Conservation (phyloP, 1,140 invertebrate genomes). For the Cyclargus thomasi region DNA sequence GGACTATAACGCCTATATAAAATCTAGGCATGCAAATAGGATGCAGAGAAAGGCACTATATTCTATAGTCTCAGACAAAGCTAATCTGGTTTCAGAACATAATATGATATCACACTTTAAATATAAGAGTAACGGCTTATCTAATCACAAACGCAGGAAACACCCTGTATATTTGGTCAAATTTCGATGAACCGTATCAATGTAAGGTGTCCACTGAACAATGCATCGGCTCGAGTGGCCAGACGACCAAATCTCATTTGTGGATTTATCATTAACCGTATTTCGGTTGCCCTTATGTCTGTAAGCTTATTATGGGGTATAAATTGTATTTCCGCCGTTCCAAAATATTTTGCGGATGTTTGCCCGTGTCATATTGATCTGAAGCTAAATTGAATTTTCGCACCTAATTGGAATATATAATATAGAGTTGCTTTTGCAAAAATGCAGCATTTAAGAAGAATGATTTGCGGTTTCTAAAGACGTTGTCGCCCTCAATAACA, state of each 20-base stretch:
- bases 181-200: slow-evolving; percentile 49
- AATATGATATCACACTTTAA: too few relatives aligned
- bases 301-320: slow-evolving; percentile 66
- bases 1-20: too few relatives aligned
- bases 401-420: too few relatives aligned
- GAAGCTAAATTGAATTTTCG: background rate
- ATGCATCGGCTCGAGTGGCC: slow-evolving; percentile 66
- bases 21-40: too few relatives aligned
- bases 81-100: too few relatives aligned
- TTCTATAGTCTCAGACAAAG: too few relatives aligned
- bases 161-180: slow-evolving; percentile 42
- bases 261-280: slow-evolving; percentile 74
- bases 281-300: slow-evolving; percentile 63
- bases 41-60: too few relatives aligned
- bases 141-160: background rate
- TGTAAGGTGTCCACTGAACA: slow-evolving; percentile 66
- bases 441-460: too few relatives aligned
- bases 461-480: too few relatives aligned
- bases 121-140: too few relatives aligned
- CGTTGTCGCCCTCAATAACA: background rate
- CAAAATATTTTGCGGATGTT: slow-evolving; percentile 53
- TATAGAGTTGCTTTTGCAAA: too few relatives aligned
- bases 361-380: slow-evolving; percentile 27
- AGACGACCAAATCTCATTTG: slow-evolving; percentile 73
- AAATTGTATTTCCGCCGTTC: slow-evolving; percentile 64